Conservation (phyloP, 2,797 vertebrate genomes). For the Diplodus puntazzo region DNA sequence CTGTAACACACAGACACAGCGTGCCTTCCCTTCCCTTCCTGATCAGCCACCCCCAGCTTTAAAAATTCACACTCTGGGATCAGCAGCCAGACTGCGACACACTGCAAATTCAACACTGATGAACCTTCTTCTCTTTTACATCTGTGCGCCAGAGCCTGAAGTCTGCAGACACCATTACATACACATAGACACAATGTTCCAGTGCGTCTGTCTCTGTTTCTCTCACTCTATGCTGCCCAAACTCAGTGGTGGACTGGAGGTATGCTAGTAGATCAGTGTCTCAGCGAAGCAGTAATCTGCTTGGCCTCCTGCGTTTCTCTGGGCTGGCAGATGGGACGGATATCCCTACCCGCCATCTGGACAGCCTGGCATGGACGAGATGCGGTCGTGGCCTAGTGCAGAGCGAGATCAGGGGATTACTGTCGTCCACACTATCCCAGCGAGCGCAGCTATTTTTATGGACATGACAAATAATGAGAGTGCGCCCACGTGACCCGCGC, state of each 20-base stretch:
- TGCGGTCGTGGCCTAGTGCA: slow-evolving; percentile 68
- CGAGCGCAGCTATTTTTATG: slow-evolving; percentile 71
- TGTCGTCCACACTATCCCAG: slow-evolving; percentile 60
- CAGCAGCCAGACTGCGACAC: slow-evolving; percentile 32
- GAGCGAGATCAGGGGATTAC: slow-evolving; percentile 81
- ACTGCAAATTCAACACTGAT: slow-evolving; percentile 21
- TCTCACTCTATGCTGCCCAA: slow-evolving; percentile 5
- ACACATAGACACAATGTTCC: slow-evolving; percentile 20
- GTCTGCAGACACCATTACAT: slow-evolving; percentile 3
- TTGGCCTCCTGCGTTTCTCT: slow-evolving; percentile 76
- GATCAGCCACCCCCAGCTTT: slow-evolving; percentile 68
- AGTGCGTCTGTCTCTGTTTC: slow-evolving; percentile 27
- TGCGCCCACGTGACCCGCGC: slow-evolving; percentile 54
- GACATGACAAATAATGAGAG: slow-evolving; percentile 75
- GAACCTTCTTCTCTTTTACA: slow-evolving; percentile 25
- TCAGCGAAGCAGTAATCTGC: slow-evolving; percentile 80
- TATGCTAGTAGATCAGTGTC: slow-evolving; percentile 83
- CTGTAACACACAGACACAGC: slow-evolving; percentile 82
- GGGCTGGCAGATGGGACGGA: slow-evolving; percentile 86
- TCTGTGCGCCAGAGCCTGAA: slow-evolving; percentile 21
- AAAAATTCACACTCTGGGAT: slow-evolving; percentile 68
- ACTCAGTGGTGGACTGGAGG: slow-evolving; percentile 59
- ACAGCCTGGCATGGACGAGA: slow-evolving; percentile 77
- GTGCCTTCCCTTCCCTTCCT: slow-evolving; percentile 68
- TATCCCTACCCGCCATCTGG: slow-evolving; percentile 86